These are phyloP conservation scores for Heliconius nattereri DNA, from an alignment of 1,140 invertebrate species.

Conservation along the genomic window DNA sequence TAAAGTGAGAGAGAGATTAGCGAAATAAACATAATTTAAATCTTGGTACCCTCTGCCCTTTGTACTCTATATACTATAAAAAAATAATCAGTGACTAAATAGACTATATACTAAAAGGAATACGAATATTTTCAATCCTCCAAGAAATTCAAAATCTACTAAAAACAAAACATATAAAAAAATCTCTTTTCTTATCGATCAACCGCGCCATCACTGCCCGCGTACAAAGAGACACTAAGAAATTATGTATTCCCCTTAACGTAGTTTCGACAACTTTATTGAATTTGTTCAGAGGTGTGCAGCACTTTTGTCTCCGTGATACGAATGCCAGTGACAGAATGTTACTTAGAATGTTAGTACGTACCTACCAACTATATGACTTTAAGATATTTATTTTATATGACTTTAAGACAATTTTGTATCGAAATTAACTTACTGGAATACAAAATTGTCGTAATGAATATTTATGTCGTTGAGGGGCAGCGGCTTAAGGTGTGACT, in stretches of 20 bases:
- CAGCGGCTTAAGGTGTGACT: too few species aligned
- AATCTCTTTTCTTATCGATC: neutral
- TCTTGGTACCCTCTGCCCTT: too few species aligned
- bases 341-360: neutral
- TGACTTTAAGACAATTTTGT: neutral
- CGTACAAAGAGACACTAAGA: slow-evolving; percentile 78
- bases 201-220: slow-evolving; percentile 49
- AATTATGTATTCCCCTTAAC: slow-evolving; percentile 79
- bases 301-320: slow-evolving; percentile 71
- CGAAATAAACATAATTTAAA: too few species aligned
- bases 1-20: too few species aligned
- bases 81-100: too few species aligned
- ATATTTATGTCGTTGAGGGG: too few species aligned
- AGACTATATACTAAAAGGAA: too few species aligned
- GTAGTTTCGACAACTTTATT: slow-evolving; percentile 76
- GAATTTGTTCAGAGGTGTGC: slow-evolving; percentile 73
- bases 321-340: slow-evolving; percentile 47
- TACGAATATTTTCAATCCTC: too few species aligned
- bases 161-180: too few species aligned
- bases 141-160: too few species aligned
- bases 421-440: neutral
- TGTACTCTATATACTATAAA: too few species aligned
- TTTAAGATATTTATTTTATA: too few species aligned
- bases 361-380: neutral
- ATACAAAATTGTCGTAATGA: neutral